These are phyloP conservation scores for Eucera pruinosa DNA, from an alignment of 2,888 invertebrate species.

Conservation along the genomic window DNA sequence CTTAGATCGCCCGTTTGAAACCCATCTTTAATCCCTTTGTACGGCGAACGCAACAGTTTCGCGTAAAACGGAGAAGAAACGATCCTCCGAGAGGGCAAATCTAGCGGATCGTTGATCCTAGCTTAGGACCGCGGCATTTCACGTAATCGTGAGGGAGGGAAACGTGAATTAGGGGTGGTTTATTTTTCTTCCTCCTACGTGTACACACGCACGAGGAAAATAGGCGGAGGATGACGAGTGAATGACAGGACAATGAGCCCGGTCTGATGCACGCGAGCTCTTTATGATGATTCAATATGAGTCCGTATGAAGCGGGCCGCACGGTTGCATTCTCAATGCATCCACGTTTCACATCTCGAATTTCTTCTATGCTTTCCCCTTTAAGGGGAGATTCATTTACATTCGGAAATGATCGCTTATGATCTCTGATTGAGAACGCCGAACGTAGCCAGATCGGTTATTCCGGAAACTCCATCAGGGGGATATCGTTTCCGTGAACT, in stretches of 20 bases:
- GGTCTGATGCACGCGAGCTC: slow-evolving; percentile 82
- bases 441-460: slow-evolving; percentile 45
- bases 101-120: slow-evolving; percentile 67
- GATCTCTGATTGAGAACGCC: slow-evolving; percentile 36
- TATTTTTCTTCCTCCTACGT: slow-evolving; percentile 72
- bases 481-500: slow-evolving; percentile 16
- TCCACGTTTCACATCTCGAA: slow-evolving; percentile 57
- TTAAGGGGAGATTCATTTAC: slow-evolving; percentile 58
- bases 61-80: slow-evolving; percentile 50
- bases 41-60: slow-evolving; percentile 77
- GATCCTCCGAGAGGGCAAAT: slow-evolving; percentile 21
- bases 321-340: slow-evolving; percentile 71
- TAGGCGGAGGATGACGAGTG: slow-evolving; percentile 83
- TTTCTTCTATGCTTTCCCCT: slow-evolving; percentile 47
- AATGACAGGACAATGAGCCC: slow-evolving; percentile 84
- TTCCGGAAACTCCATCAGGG: slow-evolving; percentile 57
- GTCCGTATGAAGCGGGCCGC: slow-evolving; percentile 34
- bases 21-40: slow-evolving; percentile 31
- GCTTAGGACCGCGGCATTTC: slow-evolving; percentile 65
- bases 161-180: slow-evolving; percentile 81
- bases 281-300: slow-evolving; percentile 84
- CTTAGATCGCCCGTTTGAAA: slow-evolving; percentile 7
- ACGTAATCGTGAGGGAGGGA: slow-evolving; percentile 64
- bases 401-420: slow-evolving; percentile 56
- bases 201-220: slow-evolving; percentile 45